A percentile compares a stretch with the other conserved stretches of the same genome.
Conservation (phyloP, 2,888 invertebrate species). For the Drosophila anceps region DNA sequence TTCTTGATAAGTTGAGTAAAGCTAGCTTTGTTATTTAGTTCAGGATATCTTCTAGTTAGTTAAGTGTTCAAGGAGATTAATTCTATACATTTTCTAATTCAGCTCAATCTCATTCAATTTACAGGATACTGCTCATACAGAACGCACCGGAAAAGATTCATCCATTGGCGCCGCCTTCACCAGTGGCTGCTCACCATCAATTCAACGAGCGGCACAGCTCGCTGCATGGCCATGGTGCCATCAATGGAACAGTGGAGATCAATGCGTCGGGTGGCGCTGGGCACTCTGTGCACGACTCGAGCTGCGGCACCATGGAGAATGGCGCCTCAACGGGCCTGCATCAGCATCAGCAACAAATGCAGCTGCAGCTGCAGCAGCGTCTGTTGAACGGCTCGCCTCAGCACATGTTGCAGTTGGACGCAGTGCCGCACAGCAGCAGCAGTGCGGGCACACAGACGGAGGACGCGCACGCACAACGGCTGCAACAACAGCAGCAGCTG, state of each 20-base stretch:
- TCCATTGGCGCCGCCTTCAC: slow-evolving; percentile 88
- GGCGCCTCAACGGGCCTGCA: slow-evolving; percentile 43
- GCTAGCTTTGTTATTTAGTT: neutral
- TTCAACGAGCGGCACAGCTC: slow-evolving; percentile 60
- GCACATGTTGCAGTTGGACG: slow-evolving; percentile 75
- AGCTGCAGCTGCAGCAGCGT: slow-evolving; percentile 61
- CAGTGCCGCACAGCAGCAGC: slow-evolving; percentile 69
- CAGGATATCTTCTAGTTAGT: neutral
- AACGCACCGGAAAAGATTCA: slow-evolving; percentile 94
- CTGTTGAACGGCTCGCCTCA: slow-evolving; percentile 71
- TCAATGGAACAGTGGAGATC: slow-evolving; percentile 67
- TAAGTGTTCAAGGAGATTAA: neutral
- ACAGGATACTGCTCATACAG: slow-evolving; percentile 95
- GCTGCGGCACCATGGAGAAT: slow-evolving; percentile 42
- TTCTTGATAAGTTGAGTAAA: neutral
- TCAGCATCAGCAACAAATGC: slow-evolving; percentile 57
- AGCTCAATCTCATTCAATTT: neutral
- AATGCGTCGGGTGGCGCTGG: slow-evolving; percentile 45
- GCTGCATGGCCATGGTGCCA: slow-evolving; percentile 45
- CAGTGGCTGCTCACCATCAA: slow-evolving; percentile 83
- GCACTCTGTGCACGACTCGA: slow-evolving; percentile 47
- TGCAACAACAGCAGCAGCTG: slow-evolving; percentile 57
- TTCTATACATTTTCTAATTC: neutral
- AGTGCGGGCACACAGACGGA: slow-evolving; percentile 74
- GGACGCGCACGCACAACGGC: slow-evolving; percentile 74